phyloP scores from a whole-genome alignment of 2,797 vertebrate genomes.

The Acrossocheilus fasciatus region DNA sequence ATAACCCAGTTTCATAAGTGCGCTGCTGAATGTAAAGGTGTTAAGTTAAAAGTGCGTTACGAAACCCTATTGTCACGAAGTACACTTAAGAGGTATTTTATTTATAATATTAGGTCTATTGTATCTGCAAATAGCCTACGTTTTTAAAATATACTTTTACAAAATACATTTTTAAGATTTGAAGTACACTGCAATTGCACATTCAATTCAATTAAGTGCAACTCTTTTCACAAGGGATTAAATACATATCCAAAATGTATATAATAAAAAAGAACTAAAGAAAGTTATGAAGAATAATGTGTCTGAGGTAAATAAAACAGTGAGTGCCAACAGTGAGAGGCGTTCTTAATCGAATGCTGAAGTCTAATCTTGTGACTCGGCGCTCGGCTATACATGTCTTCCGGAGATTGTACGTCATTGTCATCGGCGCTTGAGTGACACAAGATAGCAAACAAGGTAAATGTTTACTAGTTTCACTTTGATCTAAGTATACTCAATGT shows the following conservation, averaged over 20 bases:
- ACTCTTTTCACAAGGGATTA: background rate
- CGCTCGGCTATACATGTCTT: slow-evolving; percentile 37
- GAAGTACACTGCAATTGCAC: background rate
- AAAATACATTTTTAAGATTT: background rate
- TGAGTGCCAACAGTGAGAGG: background rate
- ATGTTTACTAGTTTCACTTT: slow-evolving; percentile 35
- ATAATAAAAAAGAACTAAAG: background rate
- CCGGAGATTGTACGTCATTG: slow-evolving; percentile 5
- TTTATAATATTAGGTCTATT: background rate
- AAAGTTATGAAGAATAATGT: background rate
- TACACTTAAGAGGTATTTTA: background rate
- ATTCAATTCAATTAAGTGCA: background rate
- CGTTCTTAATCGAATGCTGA: slow-evolving; percentile 42
- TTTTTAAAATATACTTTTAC: background rate
- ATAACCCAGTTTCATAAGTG: background rate
- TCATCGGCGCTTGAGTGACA: slow-evolving; percentile 29
- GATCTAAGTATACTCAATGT: background rate
- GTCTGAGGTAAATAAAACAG: background rate
- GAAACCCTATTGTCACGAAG: background rate
- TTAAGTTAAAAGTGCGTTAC: background rate
- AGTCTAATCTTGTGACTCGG: background rate
- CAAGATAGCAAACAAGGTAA: slow-evolving; percentile 54
- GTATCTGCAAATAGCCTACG: background rate
- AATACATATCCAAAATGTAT: background rate
- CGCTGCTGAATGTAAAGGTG: background rate